These are phyloP conservation scores for Cheilosia scutellata DNA, from an alignment of 2,888 invertebrate species.

Conservation along the genomic window DNA sequence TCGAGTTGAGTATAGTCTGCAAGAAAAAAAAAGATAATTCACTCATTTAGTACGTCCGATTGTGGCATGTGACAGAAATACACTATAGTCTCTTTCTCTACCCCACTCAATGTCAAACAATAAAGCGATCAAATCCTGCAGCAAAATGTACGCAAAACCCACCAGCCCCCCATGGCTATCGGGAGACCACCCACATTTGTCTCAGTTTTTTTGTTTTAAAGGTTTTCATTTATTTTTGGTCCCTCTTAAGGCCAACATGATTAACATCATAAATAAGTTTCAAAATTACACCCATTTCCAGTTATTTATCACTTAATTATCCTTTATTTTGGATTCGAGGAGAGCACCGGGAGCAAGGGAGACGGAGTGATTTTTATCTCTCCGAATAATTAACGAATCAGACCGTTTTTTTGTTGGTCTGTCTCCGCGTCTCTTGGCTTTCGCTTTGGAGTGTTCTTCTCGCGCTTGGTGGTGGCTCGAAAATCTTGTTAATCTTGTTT, in stretches of 20 bases:
- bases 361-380: slow-evolving; percentile 52
- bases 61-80: slow-evolving; percentile 47
- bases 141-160: not conserved
- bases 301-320: slow-evolving; percentile 76
- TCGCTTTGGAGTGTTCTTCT: slow-evolving; percentile 33
- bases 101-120: slow-evolving; percentile 71
- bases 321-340: slow-evolving; percentile 58
- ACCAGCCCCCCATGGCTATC: slow-evolving; percentile 46
- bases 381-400: slow-evolving; percentile 67
- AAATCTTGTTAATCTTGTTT: slow-evolving; percentile 75
- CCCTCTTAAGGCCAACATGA: slow-evolving; percentile 55
- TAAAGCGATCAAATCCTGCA: slow-evolving; percentile 47
- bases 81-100: slow-evolving; percentile 14
- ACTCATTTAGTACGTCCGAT: slow-evolving; percentile 15
- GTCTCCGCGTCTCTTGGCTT: not conserved
- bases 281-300: slow-evolving; percentile 75
- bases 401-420: slow-evolving; percentile 27
- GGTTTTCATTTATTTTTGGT: slow-evolving; percentile 1
- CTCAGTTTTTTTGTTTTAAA: slow-evolving; percentile 7
- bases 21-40: slow-evolving; percentile 82
- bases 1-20: slow-evolving; percentile 99
- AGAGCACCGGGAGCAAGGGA: slow-evolving; percentile 9
- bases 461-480: slow-evolving; percentile 48
- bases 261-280: slow-evolving; percentile 76
- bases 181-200: slow-evolving; percentile 69